Conservation (phyloP, 2,888 invertebrate species). For the Mellilla xanthometata region DNA sequence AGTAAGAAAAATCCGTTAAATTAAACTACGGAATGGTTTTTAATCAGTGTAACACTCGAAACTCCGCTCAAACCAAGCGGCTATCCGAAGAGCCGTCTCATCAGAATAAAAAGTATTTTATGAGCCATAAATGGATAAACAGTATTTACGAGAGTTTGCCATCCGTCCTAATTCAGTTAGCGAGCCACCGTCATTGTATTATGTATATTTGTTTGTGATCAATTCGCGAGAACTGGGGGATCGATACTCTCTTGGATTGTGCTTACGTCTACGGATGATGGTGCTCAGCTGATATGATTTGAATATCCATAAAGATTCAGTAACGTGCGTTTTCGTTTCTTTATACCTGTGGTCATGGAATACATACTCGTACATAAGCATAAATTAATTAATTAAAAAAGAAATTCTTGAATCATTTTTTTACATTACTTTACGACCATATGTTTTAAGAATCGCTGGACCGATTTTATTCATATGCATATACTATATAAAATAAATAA, state of each 20-base stretch:
- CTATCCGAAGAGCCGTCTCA: slow-evolving; percentile 3
- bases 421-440: too few species aligned
- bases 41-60: too few species aligned
- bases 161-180: slow-evolving; percentile 14
- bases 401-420: too few species aligned
- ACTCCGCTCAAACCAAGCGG: background rate
- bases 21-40: too few species aligned
- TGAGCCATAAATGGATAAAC: slow-evolving; percentile 16
- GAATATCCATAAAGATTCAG: background rate
- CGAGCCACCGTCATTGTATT: slow-evolving; percentile 5
- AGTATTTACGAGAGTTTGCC: slow-evolving; percentile 17
- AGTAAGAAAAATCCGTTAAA: too few species aligned
- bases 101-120: slow-evolving; percentile 21
- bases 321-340: too few species aligned
- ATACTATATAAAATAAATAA: too few species aligned
- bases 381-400: too few species aligned
- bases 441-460: too few species aligned
- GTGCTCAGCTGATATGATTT: slow-evolving; percentile 1
- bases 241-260: slow-evolving; percentile 10
- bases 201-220: slow-evolving; percentile 17
- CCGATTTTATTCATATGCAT: too few species aligned
- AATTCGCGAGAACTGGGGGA: slow-evolving; percentile 8
- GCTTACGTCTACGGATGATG: background rate
- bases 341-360: too few species aligned
- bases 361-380: too few species aligned